A percentile compares a stretch with the other conserved stretches of the same genome.
phyloP scores from a whole-genome alignment of 2,888 invertebrate genomes.

The Drosophila mercatorum region DNA sequence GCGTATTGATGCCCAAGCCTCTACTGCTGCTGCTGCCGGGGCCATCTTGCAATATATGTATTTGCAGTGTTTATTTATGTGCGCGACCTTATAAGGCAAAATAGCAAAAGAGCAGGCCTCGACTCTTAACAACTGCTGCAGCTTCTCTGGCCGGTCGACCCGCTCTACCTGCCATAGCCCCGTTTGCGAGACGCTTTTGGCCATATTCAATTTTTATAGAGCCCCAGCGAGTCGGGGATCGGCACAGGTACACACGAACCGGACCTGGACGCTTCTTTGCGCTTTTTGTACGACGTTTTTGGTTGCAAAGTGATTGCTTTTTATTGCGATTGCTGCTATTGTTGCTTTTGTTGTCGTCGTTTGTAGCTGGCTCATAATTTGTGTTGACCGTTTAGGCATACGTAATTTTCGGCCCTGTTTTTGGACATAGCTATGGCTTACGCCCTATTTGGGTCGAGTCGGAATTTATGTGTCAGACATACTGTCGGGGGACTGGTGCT shows the following conservation, averaged over 20 bases:
- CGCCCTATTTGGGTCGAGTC: slow-evolving; percentile 40
- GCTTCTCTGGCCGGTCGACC: slow-evolving; percentile 14
- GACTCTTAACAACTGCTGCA: slow-evolving; percentile 22
- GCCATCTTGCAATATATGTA: slow-evolving; percentile 64
- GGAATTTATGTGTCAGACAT: slow-evolving; percentile 25
- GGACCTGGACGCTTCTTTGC: slow-evolving; percentile 48
- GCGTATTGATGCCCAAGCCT: slow-evolving; percentile 47
- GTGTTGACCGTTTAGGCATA: slow-evolving; percentile 63
- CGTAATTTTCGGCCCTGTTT: slow-evolving; percentile 72
- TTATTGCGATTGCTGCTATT: slow-evolving; percentile 55
- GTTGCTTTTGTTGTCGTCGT: slow-evolving; percentile 32
- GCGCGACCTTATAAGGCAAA: slow-evolving; percentile 77
- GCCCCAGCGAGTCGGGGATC: slow-evolving; percentile 18
- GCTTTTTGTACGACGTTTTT: slow-evolving; percentile 62
- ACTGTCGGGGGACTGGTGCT: slow-evolving; percentile 8
- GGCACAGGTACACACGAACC: slow-evolving; percentile 50
- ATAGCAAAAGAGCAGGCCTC: slow-evolving; percentile 66
- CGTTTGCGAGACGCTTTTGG: slow-evolving; percentile 68
- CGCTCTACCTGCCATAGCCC: slow-evolving; percentile 26
- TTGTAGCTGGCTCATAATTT: slow-evolving; percentile 64
- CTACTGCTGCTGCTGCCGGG: slow-evolving; percentile 13
- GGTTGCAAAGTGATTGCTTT: slow-evolving; percentile 72
- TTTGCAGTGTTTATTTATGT: slow-evolving; percentile 76
- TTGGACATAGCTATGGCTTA: slow-evolving; percentile 42
- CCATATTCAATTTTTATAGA: slow-evolving; percentile 68